Evolutionary conservation across 2,888 invertebrate species (phyloP), one percentile per base, ranked within the genome.

Genomic region (Plusia festucae): DNA sequence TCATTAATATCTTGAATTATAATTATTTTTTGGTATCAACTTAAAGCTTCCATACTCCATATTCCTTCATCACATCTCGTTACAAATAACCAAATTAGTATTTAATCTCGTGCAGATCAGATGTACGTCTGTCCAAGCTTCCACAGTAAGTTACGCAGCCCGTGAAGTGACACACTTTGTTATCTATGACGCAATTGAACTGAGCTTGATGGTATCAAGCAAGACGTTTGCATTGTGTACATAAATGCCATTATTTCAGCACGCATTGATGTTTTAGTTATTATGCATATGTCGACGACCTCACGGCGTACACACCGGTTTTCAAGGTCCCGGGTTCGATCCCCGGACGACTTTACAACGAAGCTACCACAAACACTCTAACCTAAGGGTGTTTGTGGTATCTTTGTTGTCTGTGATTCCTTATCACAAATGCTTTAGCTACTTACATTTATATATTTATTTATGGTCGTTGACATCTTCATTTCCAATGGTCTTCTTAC

Each of bases 201-300:
- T 58, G 65, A 53, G 60, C 67, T 52, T 54, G 80, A 80, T 77
- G 52, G 24, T 73, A 79, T 81, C 77, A 65, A 62, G 52, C 34
- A 53, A 16, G n/a, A n/a, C n/a, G n/a, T 34, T 44, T 51, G 24
- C 65, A 76, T 78, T 78, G 65, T 77, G 62, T 13, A 68, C 61
- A 67, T 53, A 76, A 79, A 70, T 78, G 75, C 66, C 79, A 80
- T 65, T 68, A 69, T 64, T 62, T 76, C 57, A 44, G 59, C 46
- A 64, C 65, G 63, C 61, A 53, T 53, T 49, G 54, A 56, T 68
- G 52, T 59, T 66, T 73, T 62, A 64, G 58, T n/a, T n/a, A n/a
- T n/a, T n/a, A n/a, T n/a, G n/a, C n/a, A n/a, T n/a, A n/a, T n/a
- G n/a, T n/a, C n/a, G n/a, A n/a, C n/a, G n/a, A n/a, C n/a, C n/a